Evolutionary conservation across 2,113 vertebrate genomes (phyloP).

Genomic region (Poeciliopsis occidentalis): DNA sequence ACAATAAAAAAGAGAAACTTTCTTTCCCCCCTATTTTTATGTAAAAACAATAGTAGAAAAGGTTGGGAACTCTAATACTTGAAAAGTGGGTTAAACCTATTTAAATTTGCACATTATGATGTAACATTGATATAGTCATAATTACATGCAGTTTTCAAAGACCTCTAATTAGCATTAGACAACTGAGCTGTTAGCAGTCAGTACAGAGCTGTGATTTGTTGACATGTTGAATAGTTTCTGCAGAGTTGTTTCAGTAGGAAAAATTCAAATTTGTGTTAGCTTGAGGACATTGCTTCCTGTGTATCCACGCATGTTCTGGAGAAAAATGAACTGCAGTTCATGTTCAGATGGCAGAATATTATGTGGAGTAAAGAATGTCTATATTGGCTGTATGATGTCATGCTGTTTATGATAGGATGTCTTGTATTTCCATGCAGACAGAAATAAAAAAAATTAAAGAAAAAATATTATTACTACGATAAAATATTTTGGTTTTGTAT

Average conservation of each 20-base stretch:
- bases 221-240: background rate
- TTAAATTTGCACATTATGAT: slow-evolving; percentile 46
- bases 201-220: slow-evolving; percentile 3
- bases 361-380: slow-evolving; percentile 31
- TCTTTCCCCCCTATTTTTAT: background rate
- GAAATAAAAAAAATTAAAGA: background rate
- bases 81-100: slow-evolving; percentile 20
- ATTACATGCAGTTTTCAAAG: background rate
- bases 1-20: background rate
- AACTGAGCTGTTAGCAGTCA: slow-evolving; percentile 8
- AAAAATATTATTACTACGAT: background rate
- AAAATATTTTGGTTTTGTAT: slow-evolving; percentile 4
- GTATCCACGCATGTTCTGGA: slow-evolving; percentile 46
- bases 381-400: background rate
- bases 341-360: slow-evolving; percentile 22
- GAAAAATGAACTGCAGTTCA: background rate
- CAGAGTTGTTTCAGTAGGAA: slow-evolving; percentile 1
- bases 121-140: background rate
- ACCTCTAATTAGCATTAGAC: background rate
- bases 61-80: slow-evolving; percentile 39
- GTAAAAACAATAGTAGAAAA: background rate
- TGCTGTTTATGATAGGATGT: slow-evolving; percentile 15
- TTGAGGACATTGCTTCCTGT: slow-evolving; percentile 22
- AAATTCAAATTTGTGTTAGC: slow-evolving; percentile 17
- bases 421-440: slow-evolving; percentile 1